phyloP scores from a whole-genome alignment of 2,113 vertebrate species.

The Zapus hudsonius region DNA sequence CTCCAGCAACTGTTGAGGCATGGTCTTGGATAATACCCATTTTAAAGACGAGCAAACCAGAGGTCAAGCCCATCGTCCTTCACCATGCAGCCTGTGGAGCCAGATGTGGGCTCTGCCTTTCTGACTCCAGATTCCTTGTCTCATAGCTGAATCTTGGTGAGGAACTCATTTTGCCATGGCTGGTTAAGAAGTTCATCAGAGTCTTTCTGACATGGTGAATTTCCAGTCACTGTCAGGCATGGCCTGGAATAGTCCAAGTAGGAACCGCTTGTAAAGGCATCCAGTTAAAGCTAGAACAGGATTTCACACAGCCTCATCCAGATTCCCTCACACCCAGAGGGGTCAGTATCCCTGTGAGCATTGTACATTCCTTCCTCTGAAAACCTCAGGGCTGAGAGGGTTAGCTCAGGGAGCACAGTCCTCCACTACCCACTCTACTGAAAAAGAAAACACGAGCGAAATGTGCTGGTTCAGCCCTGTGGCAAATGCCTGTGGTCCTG shows the following conservation, averaged over 20 bases:
- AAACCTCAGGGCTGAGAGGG: background rate
- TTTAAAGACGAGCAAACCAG: background rate
- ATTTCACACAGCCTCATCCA: background rate
- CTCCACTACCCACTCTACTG: background rate
- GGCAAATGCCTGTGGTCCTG: too few relatives aligned
- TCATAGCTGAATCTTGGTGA: background rate
- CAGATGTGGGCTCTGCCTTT: background rate
- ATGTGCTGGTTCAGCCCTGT: background rate
- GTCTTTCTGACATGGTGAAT: background rate
- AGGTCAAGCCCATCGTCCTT: background rate
- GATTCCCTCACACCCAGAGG: background rate
- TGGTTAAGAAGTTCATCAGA: background rate
- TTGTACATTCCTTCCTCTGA: background rate
- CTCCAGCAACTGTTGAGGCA: background rate
- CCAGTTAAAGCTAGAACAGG: background rate
- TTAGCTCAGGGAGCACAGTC: background rate
- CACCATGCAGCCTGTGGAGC: background rate
- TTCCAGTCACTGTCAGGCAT: background rate
- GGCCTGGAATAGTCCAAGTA: background rate
- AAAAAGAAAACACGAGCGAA: background rate
- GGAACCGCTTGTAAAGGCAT: background rate
- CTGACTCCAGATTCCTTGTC: background rate
- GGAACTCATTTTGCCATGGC: background rate
- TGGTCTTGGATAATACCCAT: background rate
- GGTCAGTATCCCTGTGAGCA: background rate